A percentile compares a stretch with the other conserved stretches of the same genome.
Conservation (phyloP, 2,888 invertebrate species). For the Eurytoma californica region DNA sequence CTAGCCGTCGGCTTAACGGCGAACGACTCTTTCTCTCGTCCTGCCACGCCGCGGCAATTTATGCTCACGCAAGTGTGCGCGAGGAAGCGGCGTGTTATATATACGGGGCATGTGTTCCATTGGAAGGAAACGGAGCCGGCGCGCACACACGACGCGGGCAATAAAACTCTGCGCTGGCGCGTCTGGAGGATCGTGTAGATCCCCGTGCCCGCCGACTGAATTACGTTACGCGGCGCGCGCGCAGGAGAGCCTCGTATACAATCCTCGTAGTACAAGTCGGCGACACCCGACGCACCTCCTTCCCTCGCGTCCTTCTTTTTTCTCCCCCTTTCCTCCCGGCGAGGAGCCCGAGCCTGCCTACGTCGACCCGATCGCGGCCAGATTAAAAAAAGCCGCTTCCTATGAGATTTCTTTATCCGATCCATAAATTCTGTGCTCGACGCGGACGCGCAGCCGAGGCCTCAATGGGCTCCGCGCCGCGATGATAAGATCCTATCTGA, state of each 20-base stretch:
- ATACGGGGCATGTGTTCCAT: conserved; percentile 10
- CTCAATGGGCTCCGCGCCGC: neutral
- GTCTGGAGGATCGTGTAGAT: conserved; percentile 8
- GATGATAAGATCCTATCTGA: conserved; percentile 45
- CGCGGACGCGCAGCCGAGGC: neutral
- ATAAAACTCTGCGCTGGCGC: conserved; percentile 53
- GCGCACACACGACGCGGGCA: conserved; percentile 31
- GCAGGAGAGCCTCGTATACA: conserved; percentile 43
- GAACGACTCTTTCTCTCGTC: too few relatives aligned
- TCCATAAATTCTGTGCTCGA: conserved; percentile 37
- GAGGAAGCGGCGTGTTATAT: conserved; percentile 16
- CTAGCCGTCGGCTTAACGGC: too few relatives aligned
- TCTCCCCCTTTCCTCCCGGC: too few relatives aligned
- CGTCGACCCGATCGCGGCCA: conserved; percentile 28
- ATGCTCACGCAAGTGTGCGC: conserved; percentile 32
- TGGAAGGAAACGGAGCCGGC: conserved; percentile 16
- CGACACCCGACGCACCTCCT: conserved; percentile 54
- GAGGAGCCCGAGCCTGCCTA: conserved; percentile 1
- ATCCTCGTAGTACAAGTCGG: conserved; percentile 42
- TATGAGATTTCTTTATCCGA: conserved; percentile 51
- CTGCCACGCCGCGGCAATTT: conserved; percentile 22
- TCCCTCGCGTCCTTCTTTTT: conserved; percentile 21
- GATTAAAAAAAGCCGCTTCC: conserved; percentile 47
- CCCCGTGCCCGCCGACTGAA: conserved; percentile 39
- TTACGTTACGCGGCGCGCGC: conserved; percentile 50